Base-by-base conservation (phyloP, 2,797 vertebrate genomes). In the Gallinago stenura region DNA sequence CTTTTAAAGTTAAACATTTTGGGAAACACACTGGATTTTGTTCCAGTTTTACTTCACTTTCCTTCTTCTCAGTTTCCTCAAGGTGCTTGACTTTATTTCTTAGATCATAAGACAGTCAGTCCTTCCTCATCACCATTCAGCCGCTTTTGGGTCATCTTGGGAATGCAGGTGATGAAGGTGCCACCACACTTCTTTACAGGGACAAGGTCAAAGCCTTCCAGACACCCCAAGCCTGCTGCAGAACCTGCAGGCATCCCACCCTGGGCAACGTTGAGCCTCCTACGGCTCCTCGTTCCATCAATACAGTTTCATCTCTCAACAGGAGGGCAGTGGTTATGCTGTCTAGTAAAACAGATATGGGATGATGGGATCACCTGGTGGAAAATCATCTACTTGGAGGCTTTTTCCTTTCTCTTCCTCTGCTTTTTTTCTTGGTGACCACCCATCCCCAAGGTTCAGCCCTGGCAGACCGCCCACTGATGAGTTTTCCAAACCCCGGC, bases 401-500 rank as follows among this genome's bases (percentile, higher is more conserved):
- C 85, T 53, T 46, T 50, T 54, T 12, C n/a, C 57, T 28, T 58
- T 35, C 39, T n/a, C 35, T 61, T 61, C 46, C 53, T 54, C 28
- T 22, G 20, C 20, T 45, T 53, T 62, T 45, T 62, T 45, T 98
- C 94, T 89, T 97, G 95, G 97, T 98, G 98, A 96, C 98, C 98
- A 99, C 98, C 98, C 98, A 97, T 98, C 96, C 93, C 98, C 93
- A 62, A 96, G 94, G 28, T 58, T 50, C n/a, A 69, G 80, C 97
- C 94, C 95, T 96, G 95, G 95, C 95, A 95, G 39, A 48, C 75
- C 51, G 94, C 95, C 93, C 89, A 54, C 96, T 98, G 98, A 99
- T 99, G 98, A 98, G 97, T 99, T 99, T 99, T 98, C 98, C 98
- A 98, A 98, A 98, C 95, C 89, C 50, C 95, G 72, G 96, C 95